Evolutionary conservation across 1,140 invertebrate species (phyloP), one percentile per base, ranked within the genome.

Genomic region (Heliothis virescens): DNA sequence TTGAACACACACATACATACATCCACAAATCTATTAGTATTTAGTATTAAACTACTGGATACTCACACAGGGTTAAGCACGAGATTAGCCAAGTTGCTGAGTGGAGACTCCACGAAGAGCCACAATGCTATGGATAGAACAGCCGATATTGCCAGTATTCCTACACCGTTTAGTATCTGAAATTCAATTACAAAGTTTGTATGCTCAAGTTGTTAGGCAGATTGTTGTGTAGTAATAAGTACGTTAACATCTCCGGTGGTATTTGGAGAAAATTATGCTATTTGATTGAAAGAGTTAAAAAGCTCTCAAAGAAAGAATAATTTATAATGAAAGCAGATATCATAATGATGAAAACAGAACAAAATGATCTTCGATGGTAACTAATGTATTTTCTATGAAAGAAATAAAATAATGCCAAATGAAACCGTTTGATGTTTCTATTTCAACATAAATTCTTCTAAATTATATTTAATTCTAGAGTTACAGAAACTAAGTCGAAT

Each of bases 161-260:
- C 67, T 29, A 71, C 52, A 29, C 67, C 67, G 50, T 53, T 53
- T 71, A 71, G 18, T 71, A 71, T 53, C 67, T 71, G 67, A 53
- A 71, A 71, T 53, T 52, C 67, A 71, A 71, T 53, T 71, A 52
- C 9, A 21, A 52, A 52, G 21, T 52, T 71, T 71, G 67, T 71
- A 67, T 67, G 16, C 12, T 65, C 15, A 47, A 47, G 41, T n/a
- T 65, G 13, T 41, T 65, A 11, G 34, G 41, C 16, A 67, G 41
- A 48, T 65, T 47, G 16, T 47, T 50, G 2, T 48, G 34, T 18
- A 2, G 5, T 41, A 15, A 47, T n/a, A 12, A 12, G 11, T 34
- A 41, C 12, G 10, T 2, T 10, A 16, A 5, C 13, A n/a, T n/a
- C 5, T 41, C 5, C 9, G 5, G 34, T 5, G 34, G 34, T 7